phyloP scores from a whole-genome alignment of 2,888 invertebrate species.

The Orchestes rusci region DNA sequence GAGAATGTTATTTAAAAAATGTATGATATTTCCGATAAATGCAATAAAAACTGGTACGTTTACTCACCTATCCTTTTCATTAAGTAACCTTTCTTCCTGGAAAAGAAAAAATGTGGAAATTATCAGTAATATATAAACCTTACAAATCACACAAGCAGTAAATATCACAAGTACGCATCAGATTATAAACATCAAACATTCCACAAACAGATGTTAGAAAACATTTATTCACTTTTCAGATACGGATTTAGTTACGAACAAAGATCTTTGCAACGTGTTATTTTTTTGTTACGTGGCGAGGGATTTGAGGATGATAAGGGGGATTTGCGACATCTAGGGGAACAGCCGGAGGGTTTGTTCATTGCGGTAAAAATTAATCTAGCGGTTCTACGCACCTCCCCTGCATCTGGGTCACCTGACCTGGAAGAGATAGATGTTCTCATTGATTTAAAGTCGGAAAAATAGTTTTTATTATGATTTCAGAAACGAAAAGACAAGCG shows the following conservation, averaged over 20 bases:
- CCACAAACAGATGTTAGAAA: too few relatives aligned
- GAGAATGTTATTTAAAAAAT: neutral
- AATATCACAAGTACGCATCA: too few relatives aligned
- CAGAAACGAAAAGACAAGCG: too few relatives aligned
- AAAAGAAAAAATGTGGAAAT: conserved; percentile 7
- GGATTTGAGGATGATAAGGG: conserved; percentile 6
- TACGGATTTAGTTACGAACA: too few relatives aligned
- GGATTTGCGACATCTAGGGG: conserved; percentile 5
- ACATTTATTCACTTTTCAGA: too few relatives aligned
- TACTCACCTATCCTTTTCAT: conserved; percentile 18
- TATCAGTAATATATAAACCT: too few relatives aligned
- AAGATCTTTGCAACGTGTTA: too few relatives aligned
- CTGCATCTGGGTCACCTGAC: conserved; percentile 7
- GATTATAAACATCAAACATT: too few relatives aligned
- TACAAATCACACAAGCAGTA: too few relatives aligned
- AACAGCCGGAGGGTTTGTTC: conserved; percentile 8
- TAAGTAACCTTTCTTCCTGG: conserved; percentile 16
- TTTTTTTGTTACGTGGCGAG: conserved; percentile 5
- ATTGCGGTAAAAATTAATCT: conserved; percentile 13
- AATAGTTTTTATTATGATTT: too few relatives aligned
- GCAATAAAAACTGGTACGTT: neutral
- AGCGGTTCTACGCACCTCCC: conserved; percentile 23
- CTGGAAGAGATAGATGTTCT: too few relatives aligned
- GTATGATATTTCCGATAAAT: neutral
- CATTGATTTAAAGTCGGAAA: too few relatives aligned